Base-by-base conservation (phyloP, 92 coral and sea anemone species). In the Porites lobata region DNA sequence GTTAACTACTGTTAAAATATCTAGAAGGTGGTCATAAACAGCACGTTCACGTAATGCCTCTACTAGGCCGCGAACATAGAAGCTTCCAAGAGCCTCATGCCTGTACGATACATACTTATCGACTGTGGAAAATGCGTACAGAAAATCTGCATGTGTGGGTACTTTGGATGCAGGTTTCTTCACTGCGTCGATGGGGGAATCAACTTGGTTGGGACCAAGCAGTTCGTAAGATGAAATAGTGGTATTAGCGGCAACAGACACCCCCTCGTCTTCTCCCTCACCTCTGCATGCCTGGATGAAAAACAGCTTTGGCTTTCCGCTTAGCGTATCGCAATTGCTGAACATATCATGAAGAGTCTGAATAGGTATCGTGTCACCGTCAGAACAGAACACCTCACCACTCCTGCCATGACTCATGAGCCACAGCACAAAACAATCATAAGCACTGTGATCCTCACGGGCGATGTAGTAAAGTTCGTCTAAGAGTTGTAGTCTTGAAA, bases 201-300 rank as follows among this genome's bases (percentile, higher is more conserved):
- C 58, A 6, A 54, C 58, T 8, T 54, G 58, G 58, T 7, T 4
- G 9, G 9, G 13, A 54, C 11, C 0, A 54, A 6, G 58, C 58
- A 0, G 58, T 8, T 3, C 13, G 58, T 9, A 1, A 54, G 58
- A 8, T 1, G 58, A 54, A 54, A 54, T 54, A 26, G 1, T 1
- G 29, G 29, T 26, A 54, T 54, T 12, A 54, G 58, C 9, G 11
- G 58, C 1, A 0, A 54, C 14, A 54, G 58, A 8, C 11, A 56
- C 59, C 12, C 59, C 59, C 59, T 56, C 62, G 54, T 94, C 96
- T 58, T 65, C 13, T 13, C 8, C 13, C 1, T 53, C 57, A 58
- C 96, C 96, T 51, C 98, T 74, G 78, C 98, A 95, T 21, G 98
- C 95, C 65, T 95, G 96, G 22, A 95, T 83, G 18, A 95, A 92